These are phyloP conservation scores for Hypothenemus hampei DNA, from an alignment of 1,140 invertebrate species.

Conservation along the genomic window DNA sequence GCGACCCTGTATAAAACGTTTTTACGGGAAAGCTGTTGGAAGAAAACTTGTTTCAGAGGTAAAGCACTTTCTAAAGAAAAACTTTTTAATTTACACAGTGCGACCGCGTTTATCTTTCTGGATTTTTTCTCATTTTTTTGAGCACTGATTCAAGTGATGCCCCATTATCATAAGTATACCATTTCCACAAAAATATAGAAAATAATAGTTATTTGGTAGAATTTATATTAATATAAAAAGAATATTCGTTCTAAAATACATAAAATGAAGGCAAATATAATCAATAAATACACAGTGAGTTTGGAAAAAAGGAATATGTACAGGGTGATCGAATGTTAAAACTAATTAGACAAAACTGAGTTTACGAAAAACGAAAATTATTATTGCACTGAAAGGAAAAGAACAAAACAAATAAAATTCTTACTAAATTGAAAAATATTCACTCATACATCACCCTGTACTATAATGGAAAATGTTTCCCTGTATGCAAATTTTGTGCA, in stretches of 20 bases:
- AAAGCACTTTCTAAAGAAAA: no score
- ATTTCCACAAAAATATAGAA: no score
- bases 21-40: no score
- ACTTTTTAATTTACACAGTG: no score
- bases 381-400: not conserved
- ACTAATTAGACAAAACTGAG: not conserved
- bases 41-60: no score
- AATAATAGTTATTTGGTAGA: not conserved
- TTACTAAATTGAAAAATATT: not conserved
- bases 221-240: not conserved
- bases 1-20: no score
- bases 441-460: constrained; percentile 17
- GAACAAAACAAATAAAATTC: constrained; percentile 1
- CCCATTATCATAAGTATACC: no score
- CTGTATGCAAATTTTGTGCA: constrained; percentile 5
- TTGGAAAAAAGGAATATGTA: constrained; percentile 20
- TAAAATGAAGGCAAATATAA: constrained; percentile 8
- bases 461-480: no score
- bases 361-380: not conserved
- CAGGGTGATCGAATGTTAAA: constrained; percentile 5
- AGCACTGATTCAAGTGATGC: no score
- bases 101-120: no score
- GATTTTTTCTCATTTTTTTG: no score
- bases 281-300: constrained; percentile 13
- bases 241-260: constrained; percentile 1